Evolutionary conservation across 1,140 invertebrate species (phyloP), one percentile per base, ranked within the genome.

Genomic region (Zaprionus ornatus): DNA sequence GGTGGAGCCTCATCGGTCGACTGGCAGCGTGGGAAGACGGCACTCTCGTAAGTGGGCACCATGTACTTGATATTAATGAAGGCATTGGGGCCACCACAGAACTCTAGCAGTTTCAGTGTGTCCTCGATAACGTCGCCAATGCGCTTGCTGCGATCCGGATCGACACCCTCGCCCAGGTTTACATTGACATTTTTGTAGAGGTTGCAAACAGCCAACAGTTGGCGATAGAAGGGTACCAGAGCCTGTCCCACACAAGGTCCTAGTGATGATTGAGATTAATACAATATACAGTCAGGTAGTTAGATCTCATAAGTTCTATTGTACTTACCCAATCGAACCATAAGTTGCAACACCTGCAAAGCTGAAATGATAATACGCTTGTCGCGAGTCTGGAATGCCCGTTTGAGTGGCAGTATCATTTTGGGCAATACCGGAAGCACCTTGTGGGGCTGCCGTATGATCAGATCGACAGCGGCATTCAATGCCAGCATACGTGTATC

Each of bases 11-110:
- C 73, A 19, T 72, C 57, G 1, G 54, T 68, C 3, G 52, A 42
- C 19, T 80, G 77, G 60, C 91, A 92, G 29, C 77, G 81, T 1
- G 91, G 91, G 32, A 90, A 91, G 7, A 98, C 95, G 91, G 97
- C 97, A n/a, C 98, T 98, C 92, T 99, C 98, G 83, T 99, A 99
- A 5, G 98, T 99, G 0, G 98, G 98, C 67, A 99, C 95, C 95
- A 99, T 98, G 91, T 99, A 99, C 93, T 99, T 99, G 80, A 99
- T 99, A 92, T 99, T 98, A 80, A 98, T 98, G 91, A 98, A 99
- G 6, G 98, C 98, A 93, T 99, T 97, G 79, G 97, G 96, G 4
- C 98, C 98, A 6, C 98, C 98, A 90, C 97, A 96, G 74, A 95
- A 94, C 92, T 99, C 98, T 64, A 99, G 94, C 21, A 97, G 93